phyloP scores from a whole-genome alignment of 2,888 invertebrate genomes.

The Synanthedon formicaeformis region DNA sequence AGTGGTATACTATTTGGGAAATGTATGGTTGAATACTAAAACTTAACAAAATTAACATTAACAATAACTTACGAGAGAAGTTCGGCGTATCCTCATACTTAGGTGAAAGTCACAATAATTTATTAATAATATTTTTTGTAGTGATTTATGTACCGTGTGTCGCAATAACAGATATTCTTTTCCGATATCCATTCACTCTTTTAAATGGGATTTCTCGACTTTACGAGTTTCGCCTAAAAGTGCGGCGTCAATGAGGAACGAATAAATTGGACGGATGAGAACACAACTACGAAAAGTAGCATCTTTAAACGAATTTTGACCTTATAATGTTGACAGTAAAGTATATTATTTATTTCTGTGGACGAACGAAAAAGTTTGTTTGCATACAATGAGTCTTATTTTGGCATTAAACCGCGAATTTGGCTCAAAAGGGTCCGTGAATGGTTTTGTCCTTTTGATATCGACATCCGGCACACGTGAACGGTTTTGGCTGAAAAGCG shows the following conservation, averaged over 20 bases:
- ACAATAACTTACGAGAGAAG: too few relatives aligned
- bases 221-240: constrained; percentile 49
- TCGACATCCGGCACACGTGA: constrained; percentile 62
- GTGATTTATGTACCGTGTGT: constrained; percentile 18
- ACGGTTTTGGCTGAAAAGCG: constrained; percentile 23
- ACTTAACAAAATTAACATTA: too few relatives aligned
- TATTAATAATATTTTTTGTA: constrained; percentile 7
- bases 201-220: constrained; percentile 54
- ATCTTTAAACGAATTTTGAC: constrained; percentile 17
- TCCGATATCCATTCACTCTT: constrained; percentile 51
- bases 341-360: constrained; percentile 3
- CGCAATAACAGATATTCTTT: constrained; percentile 49
- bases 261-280: constrained; percentile 21
- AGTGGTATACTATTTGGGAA: too few relatives aligned
- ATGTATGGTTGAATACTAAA: too few relatives aligned
- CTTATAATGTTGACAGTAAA: constrained; percentile 16
- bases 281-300: too few relatives aligned
- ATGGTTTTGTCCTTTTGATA: constrained; percentile 48
- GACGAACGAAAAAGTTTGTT: constrained; percentile 12
- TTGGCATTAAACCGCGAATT: constrained; percentile 50
- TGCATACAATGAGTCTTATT: constrained; percentile 42
- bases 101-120: constrained; percentile 1
- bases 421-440: constrained; percentile 38
- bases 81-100: too few relatives aligned
- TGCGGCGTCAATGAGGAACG: constrained; percentile 41